Conservation (phyloP, 2,797 vertebrate species). For the Channallabes apus region DNA sequence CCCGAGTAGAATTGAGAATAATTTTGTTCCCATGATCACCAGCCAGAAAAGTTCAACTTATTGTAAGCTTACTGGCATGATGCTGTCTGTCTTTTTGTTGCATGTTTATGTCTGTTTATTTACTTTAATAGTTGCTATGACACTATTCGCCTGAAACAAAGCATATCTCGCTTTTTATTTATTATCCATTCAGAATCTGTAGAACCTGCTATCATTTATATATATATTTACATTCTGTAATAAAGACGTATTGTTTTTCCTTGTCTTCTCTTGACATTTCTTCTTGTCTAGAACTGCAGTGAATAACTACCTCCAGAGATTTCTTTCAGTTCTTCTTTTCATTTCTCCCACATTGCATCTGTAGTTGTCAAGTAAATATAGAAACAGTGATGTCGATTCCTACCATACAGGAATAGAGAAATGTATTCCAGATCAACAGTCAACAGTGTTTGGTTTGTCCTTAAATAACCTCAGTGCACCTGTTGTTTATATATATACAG, state of each 20-base stretch:
- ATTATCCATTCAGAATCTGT: slow-evolving; percentile 2
- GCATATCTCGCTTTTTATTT: not conserved
- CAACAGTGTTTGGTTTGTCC: not conserved
- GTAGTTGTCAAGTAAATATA: not conserved
- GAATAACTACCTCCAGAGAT: not conserved
- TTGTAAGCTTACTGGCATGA: not conserved
- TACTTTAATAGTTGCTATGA: not conserved
- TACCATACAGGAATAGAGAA: not conserved
- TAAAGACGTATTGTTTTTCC: slow-evolving; percentile 2
- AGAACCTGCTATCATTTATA: not conserved
- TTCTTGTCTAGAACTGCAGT: not conserved
- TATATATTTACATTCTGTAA: not conserved
- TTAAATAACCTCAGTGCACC: not conserved
- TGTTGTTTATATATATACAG: not conserved
- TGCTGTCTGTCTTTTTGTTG: not conserved
- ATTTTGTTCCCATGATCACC: no score
- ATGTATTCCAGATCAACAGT: not conserved
- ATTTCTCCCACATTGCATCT: not conserved
- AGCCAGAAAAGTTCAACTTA: no score
- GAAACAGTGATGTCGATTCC: not conserved
- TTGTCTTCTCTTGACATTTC: not conserved
- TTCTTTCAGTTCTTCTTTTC: not conserved
- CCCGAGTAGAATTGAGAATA: not conserved
- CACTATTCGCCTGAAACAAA: not conserved
- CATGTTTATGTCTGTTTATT: not conserved